Conservation (phyloP, 2,888 invertebrate genomes). For the Harpagoxenus sublaevis region DNA sequence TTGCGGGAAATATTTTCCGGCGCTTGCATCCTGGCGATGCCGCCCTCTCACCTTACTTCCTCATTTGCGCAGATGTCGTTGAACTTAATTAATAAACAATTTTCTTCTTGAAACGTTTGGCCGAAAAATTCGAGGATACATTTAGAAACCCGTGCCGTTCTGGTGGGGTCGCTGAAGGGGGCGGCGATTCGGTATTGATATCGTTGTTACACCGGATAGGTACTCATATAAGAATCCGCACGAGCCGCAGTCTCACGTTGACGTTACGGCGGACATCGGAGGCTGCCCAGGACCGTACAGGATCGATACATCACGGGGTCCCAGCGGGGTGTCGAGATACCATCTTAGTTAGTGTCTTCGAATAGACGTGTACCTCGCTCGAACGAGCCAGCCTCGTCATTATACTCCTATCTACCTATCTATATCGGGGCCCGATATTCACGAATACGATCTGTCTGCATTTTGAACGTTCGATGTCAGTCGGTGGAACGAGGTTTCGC, state of each 20-base stretch:
- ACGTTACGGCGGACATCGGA: constrained; percentile 52
- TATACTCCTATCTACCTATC: constrained; percentile 79
- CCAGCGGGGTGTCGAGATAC: constrained; percentile 82
- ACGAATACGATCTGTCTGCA: constrained; percentile 47
- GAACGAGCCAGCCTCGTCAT: constrained; percentile 78
- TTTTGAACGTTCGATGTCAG: constrained; percentile 50
- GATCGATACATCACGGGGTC: constrained; percentile 85
- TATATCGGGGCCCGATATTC: constrained; percentile 77
- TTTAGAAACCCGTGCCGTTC: neutral
- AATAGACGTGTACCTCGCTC: constrained; percentile 78
- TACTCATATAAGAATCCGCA: constrained; percentile 60
- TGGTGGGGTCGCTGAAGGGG: constrained; percentile 51
- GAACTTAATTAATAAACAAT: neutral
- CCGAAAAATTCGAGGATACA: neutral
- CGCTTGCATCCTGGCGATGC: neutral
- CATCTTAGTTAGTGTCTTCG: constrained; percentile 81
- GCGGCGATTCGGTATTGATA: constrained; percentile 63
- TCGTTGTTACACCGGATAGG: constrained; percentile 62
- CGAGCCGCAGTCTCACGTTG: constrained; percentile 51
- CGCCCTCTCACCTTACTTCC: neutral
- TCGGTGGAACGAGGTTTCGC: neutral
- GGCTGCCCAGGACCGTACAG: constrained; percentile 81
- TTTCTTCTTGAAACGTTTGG: neutral
- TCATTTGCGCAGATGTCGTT: neutral
- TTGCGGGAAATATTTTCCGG: neutral